Percentiles rank a stretch among this genome's conserved stretches.
These are phyloP conservation scores for Phrynocephalus versicolor DNA, from an alignment of 2,113 vertebrate species.

Conservation along the genomic window DNA sequence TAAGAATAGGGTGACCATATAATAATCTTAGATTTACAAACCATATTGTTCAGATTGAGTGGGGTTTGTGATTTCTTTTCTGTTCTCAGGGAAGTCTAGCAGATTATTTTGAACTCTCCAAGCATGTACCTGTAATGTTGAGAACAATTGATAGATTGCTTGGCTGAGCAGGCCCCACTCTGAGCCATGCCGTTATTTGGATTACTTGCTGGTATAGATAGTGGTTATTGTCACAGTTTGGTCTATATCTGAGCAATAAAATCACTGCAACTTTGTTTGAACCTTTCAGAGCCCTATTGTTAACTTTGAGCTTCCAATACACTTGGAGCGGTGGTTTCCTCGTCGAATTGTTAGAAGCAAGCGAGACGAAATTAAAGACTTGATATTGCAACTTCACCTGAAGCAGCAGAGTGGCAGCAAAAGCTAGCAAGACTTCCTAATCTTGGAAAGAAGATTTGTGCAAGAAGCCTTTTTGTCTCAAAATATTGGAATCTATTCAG, in stretches of 20 bases:
- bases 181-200: background rate
- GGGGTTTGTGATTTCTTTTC: background rate
- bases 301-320: constrained; percentile 89
- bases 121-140: background rate
- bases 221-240: background rate
- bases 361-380: constrained; percentile 90
- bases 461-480: constrained; percentile 31
- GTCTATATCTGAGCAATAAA: background rate
- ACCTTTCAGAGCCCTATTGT: constrained; percentile 87
- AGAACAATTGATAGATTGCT: background rate
- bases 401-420: constrained; percentile 80
- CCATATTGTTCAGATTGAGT: background rate
- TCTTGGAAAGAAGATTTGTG: constrained; percentile 14
- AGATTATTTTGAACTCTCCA: background rate
- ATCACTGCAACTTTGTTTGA: background rate
- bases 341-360: constrained; percentile 89
- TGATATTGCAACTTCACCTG: constrained; percentile 88
- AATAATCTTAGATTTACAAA: background rate
- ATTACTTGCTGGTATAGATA: background rate
- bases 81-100: background rate
- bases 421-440: constrained; percentile 68
- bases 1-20: background rate
- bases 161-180: too few relatives aligned
- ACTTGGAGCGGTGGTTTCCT: constrained; percentile 90
- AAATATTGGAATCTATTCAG: constrained; percentile 59